Conservation (phyloP, 2,113 vertebrate genomes). For the Rhinopomastus cyanomelas region DNA sequence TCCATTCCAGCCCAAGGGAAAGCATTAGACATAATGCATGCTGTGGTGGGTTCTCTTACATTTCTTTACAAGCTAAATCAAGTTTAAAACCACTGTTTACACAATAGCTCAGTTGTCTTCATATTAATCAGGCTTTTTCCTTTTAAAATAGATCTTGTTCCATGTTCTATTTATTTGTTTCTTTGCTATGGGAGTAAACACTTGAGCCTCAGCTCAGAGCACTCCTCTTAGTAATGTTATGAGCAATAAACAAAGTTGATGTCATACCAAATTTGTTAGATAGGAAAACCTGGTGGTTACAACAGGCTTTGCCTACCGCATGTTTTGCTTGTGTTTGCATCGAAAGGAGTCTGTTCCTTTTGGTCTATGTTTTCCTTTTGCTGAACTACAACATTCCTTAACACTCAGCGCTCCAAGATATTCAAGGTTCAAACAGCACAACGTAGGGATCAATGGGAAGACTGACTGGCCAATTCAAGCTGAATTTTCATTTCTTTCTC, state of each 20-base stretch:
- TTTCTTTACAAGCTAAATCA: slow-evolving; percentile 32
- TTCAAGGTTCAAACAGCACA: not conserved
- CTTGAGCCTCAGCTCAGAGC: not conserved
- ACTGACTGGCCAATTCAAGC: not conserved
- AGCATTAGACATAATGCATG: not conserved
- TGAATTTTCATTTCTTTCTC: slow-evolving; percentile 14
- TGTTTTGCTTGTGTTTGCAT: not conserved
- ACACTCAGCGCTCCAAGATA: not conserved
- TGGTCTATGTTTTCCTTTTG: not conserved
- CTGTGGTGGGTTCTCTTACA: not conserved
- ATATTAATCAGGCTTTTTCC: not conserved
- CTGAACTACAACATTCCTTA: not conserved
- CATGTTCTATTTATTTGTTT: slow-evolving; percentile 10
- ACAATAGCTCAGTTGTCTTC: slow-evolving; percentile 10
- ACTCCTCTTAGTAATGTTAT: not conserved
- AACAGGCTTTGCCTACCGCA: not conserved
- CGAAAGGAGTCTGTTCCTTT: not conserved
- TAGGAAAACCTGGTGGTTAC: not conserved
- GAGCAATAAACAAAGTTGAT: not conserved
- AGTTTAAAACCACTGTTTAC: slow-evolving; percentile 30
- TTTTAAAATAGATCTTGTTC: slow-evolving; percentile 15
- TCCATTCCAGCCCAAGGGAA: not conserved
- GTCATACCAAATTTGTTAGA: not conserved
- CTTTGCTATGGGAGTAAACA: not conserved
- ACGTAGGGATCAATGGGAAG: not conserved